Base-by-base conservation (phyloP, 1,140 invertebrate genomes). In the Cydia pomonella region DNA sequence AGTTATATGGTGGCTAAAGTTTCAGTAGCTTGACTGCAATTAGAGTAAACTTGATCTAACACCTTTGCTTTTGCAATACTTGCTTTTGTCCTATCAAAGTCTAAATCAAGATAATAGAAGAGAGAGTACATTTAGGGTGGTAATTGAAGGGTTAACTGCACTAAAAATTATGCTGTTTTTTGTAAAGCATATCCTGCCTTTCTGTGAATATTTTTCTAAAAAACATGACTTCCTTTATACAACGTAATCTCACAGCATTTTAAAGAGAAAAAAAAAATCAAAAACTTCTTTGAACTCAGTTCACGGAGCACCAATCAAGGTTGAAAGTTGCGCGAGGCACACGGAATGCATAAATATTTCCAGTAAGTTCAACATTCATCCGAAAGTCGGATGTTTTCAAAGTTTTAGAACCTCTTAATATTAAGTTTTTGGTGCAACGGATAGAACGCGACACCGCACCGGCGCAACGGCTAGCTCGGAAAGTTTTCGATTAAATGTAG, bases 291-390 rank as follows among this genome's bases (percentile, higher is more conserved):
- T 18, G 50, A 53, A 63, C 25, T 27, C 10, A 16, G 23, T 63
- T 63, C 62, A 25, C 23, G 62, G 16, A 66, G 27, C 25, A 66
- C 63, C 63, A 66, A 66, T 66, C 63, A 66, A 27, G 25, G 63
- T 66, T n/a, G 27, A 18, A 69, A 69, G 16, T 38, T 18, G 12
- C 2, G n/a, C 21, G 21, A 59, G 53, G 9, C 53, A 23, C 27
- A 69, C 29, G 64, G 64, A 69, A 33, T 69, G n/a, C 64, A 38
- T 33, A 41, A 69, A 41, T 69, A 38, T 69, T 69, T 69, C 64
- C 6, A 7, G 27, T 27, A 38, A 21, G n/a, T 38, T 18, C 64
- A 69, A 38, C 16, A 69, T 66, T 66, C 64, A 69, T 59, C 64
- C 9, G n/a, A 69, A 66, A 69, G 64, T 69, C 16, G 7, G 63